Evolutionary conservation across 2,797 vertebrate species (phyloP).

Genomic region (Sylvilagus floridanus): DNA sequence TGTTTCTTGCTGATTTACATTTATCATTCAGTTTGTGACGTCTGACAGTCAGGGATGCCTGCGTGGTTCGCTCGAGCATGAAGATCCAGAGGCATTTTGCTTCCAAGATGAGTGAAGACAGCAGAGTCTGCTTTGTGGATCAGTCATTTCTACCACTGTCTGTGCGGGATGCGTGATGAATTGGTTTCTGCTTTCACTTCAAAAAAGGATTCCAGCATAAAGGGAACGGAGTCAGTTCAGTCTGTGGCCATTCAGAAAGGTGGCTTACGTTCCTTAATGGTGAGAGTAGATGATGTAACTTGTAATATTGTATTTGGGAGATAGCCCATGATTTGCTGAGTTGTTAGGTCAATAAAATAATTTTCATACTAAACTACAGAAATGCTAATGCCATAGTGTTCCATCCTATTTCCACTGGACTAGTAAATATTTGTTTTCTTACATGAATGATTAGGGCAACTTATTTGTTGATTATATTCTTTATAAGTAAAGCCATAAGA

Average conservation of each 20-base stretch:
- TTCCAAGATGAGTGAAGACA: background rate
- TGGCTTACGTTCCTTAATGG: background rate
- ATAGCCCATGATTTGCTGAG: background rate
- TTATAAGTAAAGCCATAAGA: background rate
- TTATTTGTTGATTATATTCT: background rate
- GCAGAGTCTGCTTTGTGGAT: background rate
- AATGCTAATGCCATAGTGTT: constrained; percentile 4
- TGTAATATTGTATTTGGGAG: background rate
- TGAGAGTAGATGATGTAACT: background rate
- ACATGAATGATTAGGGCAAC: background rate
- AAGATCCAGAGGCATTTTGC: constrained; percentile 5
- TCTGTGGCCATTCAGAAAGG: background rate
- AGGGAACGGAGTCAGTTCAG: background rate
- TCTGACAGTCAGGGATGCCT: background rate
- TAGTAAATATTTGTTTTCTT: background rate
- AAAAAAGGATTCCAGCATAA: background rate
- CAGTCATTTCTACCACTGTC: background rate
- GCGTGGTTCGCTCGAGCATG: background rate
- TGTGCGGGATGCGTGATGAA: background rate
- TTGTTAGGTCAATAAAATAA: background rate
- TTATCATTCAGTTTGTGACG: background rate
- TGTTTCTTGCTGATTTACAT: background rate
- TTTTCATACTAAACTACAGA: background rate
- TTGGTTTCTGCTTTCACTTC: background rate
- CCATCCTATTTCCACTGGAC: background rate